A percentile compares a stretch with the other conserved stretches of the same genome.
These are phyloP conservation scores for Sycophila texana DNA, from an alignment of 2,888 invertebrate species.

Conservation along the genomic window DNA sequence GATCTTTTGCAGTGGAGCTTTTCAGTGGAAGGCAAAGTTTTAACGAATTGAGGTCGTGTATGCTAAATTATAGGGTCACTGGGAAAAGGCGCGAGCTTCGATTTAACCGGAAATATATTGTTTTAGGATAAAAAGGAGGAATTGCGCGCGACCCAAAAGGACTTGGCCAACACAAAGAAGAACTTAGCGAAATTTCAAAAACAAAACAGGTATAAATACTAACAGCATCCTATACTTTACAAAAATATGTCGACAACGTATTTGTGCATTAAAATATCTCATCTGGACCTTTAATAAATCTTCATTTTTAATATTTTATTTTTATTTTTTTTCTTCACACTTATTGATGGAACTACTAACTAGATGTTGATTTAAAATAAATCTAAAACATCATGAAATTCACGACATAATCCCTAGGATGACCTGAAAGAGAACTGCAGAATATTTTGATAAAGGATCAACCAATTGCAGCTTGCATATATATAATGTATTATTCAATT, in stretches of 20 bases:
- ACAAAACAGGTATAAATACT: conserved; percentile 41
- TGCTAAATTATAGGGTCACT: too few relatives aligned
- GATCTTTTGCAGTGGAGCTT: too few relatives aligned
- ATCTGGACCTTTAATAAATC: too few relatives aligned
- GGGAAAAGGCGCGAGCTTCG: too few relatives aligned
- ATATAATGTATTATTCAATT: too few relatives aligned
- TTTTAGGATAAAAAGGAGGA: conserved; percentile 45
- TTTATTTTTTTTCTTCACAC: not conserved
- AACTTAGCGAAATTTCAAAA: conserved; percentile 34
- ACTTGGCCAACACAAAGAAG: conserved; percentile 33
- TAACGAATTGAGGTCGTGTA: too few relatives aligned
- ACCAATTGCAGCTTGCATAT: too few relatives aligned
- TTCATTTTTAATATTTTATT: not conserved
- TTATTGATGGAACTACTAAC: too few relatives aligned
- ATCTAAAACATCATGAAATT: not conserved
- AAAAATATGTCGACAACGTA: not conserved
- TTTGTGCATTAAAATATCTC: not conserved
- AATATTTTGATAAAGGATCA: too few relatives aligned
- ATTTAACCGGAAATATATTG: not conserved
- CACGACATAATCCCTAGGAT: too few relatives aligned
- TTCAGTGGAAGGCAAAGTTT: too few relatives aligned
- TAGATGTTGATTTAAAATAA: not conserved
- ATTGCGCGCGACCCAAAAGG: conserved; percentile 23
- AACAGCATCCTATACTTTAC: not conserved
- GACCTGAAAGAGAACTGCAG: too few relatives aligned